Conservation (phyloP, 2,797 vertebrate genomes). For the Simalia tracyae region DNA sequence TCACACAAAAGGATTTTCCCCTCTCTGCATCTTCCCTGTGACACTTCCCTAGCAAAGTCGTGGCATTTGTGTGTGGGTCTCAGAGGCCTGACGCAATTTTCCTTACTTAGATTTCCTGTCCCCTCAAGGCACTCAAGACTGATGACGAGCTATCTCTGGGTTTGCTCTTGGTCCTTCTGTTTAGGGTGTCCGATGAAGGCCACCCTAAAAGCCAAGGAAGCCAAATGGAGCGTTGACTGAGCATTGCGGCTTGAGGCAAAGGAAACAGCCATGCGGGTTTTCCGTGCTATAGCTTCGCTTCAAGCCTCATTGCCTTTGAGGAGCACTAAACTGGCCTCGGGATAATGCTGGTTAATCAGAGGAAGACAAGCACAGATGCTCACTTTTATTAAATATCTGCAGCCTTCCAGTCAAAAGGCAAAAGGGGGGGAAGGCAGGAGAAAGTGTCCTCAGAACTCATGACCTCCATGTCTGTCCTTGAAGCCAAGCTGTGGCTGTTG, state of each 20-base stretch:
- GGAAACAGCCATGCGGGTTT: slow-evolving; percentile 52
- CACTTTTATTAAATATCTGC: slow-evolving; percentile 70
- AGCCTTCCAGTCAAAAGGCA: slow-evolving; percentile 28
- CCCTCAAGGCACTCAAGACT: slow-evolving; percentile 28
- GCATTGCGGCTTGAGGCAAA: slow-evolving; percentile 60
- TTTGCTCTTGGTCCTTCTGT: slow-evolving; percentile 52
- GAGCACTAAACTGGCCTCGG: slow-evolving; percentile 52
- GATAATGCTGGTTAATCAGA: slow-evolving; percentile 58
- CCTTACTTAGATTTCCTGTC: slow-evolving; percentile 28
- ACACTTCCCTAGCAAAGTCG: slow-evolving; percentile 27
- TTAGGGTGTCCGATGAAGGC: slow-evolving; percentile 56
- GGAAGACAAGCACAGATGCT: slow-evolving; percentile 61
- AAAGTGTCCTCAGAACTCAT: slow-evolving; percentile 36
- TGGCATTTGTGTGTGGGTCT: slow-evolving; percentile 7
- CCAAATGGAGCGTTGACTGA: slow-evolving; percentile 46
- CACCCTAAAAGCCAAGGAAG: slow-evolving; percentile 65
- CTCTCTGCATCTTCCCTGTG: slow-evolving; percentile 36
- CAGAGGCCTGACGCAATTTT: slow-evolving; percentile 17
- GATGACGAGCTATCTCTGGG: slow-evolving; percentile 38
- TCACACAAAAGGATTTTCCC: background rate
- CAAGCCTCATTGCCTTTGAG: slow-evolving; percentile 50
- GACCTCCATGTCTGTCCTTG: slow-evolving; percentile 41
- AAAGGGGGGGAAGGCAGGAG: slow-evolving; percentile 23
- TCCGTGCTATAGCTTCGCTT: slow-evolving; percentile 57
- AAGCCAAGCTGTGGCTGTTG: slow-evolving; percentile 19